Evolutionary conservation across 2,797 vertebrate genomes (phyloP), one percentile per base, ranked within the genome.

Genomic region (Sebastes taczanowskii): DNA sequence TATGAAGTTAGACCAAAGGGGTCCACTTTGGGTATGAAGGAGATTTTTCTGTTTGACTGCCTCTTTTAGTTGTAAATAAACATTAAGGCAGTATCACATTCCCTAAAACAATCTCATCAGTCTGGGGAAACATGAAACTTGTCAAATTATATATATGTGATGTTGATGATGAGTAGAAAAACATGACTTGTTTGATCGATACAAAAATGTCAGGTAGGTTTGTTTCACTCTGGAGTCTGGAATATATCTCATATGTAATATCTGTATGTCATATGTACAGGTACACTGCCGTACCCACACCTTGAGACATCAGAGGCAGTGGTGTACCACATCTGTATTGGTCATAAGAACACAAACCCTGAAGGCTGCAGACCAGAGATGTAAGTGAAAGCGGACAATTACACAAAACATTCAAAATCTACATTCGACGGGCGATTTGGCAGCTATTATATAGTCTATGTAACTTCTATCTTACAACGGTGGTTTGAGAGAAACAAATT

Each of bases 291-390:
- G 0, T 96, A 95, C 67, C 90, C 92, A 11, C 79, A 84, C 86
- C 81, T 95, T 77, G 91, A 93, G 65, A 91, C 89, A 0, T 95
- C 95, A 7, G 94, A 95, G 74, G 82, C 94, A 23, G 95, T 96
- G 71, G 86, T 95, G 16, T 94, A 94, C 74, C 90, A 94, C 79
- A 90, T 96, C 83, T 95, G 94, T 82, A 85, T 94, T 29, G 95
- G 95, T 60, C 86, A 90, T 29, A 95, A 91, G 76, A 95, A 96
- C 75, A 16, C 74, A 56, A 92, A 90, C 27, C 95, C 95, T 18
- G 91, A 91, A 1, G 87, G 91, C 80, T 96, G 95, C 89, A 90
- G 94, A 58, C 90, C 91, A 61, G 94, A 96, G 80, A 94, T 95
- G 95, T 96, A 58, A 95, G 95, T 83, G 16, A 25, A 27, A 52